Percentiles rank a stretch among this genome's conserved stretches.
Conservation (phyloP, 2,888 invertebrate genomes). For the Dryococelus australis region DNA sequence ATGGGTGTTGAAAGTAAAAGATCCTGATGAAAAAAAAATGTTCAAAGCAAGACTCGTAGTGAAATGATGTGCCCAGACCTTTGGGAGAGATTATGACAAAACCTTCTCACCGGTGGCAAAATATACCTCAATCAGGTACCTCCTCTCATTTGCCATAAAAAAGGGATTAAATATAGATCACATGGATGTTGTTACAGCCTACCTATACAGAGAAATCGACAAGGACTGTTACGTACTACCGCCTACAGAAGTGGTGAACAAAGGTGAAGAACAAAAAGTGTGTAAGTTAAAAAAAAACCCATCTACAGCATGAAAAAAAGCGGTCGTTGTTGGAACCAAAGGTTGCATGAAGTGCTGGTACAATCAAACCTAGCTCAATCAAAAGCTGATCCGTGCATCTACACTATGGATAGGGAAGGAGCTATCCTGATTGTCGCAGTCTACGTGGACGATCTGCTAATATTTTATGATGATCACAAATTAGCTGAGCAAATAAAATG, state of each 20-base stretch:
- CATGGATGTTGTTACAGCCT: too few species aligned
- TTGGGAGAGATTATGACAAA: background rate
- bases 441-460: too few species aligned
- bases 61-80: too few species aligned
- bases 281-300: background rate
- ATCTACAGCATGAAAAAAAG: background rate
- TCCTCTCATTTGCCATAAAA: background rate
- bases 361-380: background rate
- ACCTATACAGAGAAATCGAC: background rate
- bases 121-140: background rate
- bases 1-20: too few species aligned
- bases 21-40: too few species aligned
- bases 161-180: background rate
- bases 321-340: background rate
- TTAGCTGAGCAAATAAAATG: background rate
- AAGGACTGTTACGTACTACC: background rate
- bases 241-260: background rate
- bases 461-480: too few species aligned
- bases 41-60: too few species aligned
- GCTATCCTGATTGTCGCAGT: too few species aligned
- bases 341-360: background rate
- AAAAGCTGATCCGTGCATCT: background rate
- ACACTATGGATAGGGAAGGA: background rate
- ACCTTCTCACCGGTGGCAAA: background rate
- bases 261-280: background rate